Evolutionary conservation across 35 echinoderm and acorn worm genomes (phyloP).

Genomic region (Stichopus chloronotus): DNA sequence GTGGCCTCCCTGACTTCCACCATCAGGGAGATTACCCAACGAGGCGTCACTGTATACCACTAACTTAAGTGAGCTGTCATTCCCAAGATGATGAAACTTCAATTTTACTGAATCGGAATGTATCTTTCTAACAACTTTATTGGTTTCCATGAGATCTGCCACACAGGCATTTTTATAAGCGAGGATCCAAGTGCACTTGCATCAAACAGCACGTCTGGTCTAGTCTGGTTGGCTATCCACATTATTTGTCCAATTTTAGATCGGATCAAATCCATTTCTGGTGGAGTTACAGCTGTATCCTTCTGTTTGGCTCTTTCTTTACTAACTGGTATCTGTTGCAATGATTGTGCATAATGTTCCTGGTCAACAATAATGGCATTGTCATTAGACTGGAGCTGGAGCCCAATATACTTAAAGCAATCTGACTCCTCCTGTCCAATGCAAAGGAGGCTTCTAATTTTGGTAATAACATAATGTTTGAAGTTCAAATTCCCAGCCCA

Average conservation of each 20-base stretch:
- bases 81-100: too few relatives aligned
- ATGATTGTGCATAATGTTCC: not conserved
- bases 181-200: constrained; percentile 15
- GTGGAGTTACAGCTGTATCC: too few relatives aligned
- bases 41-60: constrained; percentile 34
- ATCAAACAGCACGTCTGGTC: constrained; percentile 40
- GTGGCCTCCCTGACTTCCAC: too few relatives aligned
- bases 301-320: too few relatives aligned
- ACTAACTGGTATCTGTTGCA: not conserved
- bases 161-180: not conserved
- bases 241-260: constrained; percentile 32
- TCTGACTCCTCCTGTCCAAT: too few relatives aligned
- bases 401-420: too few relatives aligned
- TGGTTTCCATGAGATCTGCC: constrained; percentile 17
- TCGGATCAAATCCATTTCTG: too few relatives aligned
- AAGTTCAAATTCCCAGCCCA: too few relatives aligned
- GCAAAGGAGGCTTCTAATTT: not conserved
- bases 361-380: constrained; percentile 9
- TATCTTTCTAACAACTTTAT: constrained; percentile 26
- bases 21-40: too few relatives aligned
- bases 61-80: not conserved
- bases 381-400: too few relatives aligned
- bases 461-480: not conserved
- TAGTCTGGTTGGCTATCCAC: constrained; percentile 21
- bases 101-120: not conserved